phyloP scores from a whole-genome alignment of 1,140 invertebrate genomes.

The Drosophila takahashii region DNA sequence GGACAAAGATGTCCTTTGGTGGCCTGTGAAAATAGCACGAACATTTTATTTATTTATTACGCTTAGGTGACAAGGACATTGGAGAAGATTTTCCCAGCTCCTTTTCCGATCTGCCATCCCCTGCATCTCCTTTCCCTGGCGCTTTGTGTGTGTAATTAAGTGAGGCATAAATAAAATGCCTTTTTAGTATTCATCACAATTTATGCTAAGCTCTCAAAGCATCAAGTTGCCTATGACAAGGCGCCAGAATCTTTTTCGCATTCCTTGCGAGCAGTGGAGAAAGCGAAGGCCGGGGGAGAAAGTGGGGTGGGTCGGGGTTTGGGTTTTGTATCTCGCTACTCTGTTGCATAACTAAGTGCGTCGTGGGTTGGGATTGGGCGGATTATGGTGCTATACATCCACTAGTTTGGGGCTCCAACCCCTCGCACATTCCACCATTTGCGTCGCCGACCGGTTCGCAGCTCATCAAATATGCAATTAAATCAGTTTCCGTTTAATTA shows the following conservation, averaged over 20 bases:
- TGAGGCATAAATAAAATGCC: slow-evolving; percentile 82
- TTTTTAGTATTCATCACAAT: slow-evolving; percentile 85
- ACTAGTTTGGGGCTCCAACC: slow-evolving; percentile 31
- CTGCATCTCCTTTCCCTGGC: background rate
- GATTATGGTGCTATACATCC: slow-evolving; percentile 37
- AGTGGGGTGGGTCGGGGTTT: slow-evolving; percentile 1
- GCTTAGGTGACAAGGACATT: slow-evolving; percentile 72
- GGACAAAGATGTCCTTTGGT: slow-evolving; percentile 31
- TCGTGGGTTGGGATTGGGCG: slow-evolving; percentile 14
- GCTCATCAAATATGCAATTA: slow-evolving; percentile 85
- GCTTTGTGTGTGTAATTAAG: slow-evolving; percentile 76
- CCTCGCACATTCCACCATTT: slow-evolving; percentile 62
- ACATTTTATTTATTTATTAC: slow-evolving; percentile 78
- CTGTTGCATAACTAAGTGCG: slow-evolving; percentile 78
- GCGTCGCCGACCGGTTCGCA: slow-evolving; percentile 57
- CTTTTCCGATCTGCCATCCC: slow-evolving; percentile 4
- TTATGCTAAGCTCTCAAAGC: slow-evolving; percentile 84
- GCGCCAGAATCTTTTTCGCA: slow-evolving; percentile 50
- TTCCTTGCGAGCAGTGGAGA: background rate
- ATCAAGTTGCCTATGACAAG: slow-evolving; percentile 71
- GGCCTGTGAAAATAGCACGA: slow-evolving; percentile 47
- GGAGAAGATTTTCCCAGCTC: slow-evolving; percentile 43
- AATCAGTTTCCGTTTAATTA: slow-evolving; percentile 85
- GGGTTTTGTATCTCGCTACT: slow-evolving; percentile 51
- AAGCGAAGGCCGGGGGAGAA: background rate